These are phyloP conservation scores for Ptilorrhoa leucosticta DNA, from an alignment of 2,113 vertebrate species.

Conservation along the genomic window DNA sequence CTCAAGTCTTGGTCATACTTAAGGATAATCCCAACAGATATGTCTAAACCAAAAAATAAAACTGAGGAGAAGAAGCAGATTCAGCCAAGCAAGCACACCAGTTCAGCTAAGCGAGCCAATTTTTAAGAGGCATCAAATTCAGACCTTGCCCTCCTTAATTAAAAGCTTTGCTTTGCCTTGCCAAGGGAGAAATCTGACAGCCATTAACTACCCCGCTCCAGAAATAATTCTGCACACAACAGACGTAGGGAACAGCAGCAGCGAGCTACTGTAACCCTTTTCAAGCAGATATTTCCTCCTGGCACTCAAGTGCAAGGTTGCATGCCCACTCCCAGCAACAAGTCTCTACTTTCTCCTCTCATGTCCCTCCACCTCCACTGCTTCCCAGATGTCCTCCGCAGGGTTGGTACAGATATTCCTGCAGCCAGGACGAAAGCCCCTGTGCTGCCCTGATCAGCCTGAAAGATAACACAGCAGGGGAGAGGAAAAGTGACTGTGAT, in stretches of 20 bases:
- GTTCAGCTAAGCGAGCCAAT: not conserved
- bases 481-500: not conserved
- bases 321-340: not conserved
- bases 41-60: not conserved
- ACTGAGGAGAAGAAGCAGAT: not conserved
- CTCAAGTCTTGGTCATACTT: not conserved
- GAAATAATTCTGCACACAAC: not conserved
- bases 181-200: conserved; percentile 1
- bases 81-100: not conserved
- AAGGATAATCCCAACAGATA: not conserved
- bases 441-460: not conserved
- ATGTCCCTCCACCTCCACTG: not conserved
- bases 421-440: fast-evolving
- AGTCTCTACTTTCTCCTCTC: not conserved
- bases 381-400: not conserved
- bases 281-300: conserved; percentile 70
- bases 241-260: not conserved
- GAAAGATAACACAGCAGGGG: not conserved
- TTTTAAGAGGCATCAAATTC: conserved; percentile 1
- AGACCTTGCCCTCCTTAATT: conserved; percentile 8
- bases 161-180: conserved; percentile 31
- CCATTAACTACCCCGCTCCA: not conserved
- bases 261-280: not conserved
- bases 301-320: conserved; percentile 55
- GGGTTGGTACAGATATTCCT: not conserved